Evolutionary conservation across 2,113 vertebrate genomes (phyloP).

Genomic region (Sceloporus tristichus): DNA sequence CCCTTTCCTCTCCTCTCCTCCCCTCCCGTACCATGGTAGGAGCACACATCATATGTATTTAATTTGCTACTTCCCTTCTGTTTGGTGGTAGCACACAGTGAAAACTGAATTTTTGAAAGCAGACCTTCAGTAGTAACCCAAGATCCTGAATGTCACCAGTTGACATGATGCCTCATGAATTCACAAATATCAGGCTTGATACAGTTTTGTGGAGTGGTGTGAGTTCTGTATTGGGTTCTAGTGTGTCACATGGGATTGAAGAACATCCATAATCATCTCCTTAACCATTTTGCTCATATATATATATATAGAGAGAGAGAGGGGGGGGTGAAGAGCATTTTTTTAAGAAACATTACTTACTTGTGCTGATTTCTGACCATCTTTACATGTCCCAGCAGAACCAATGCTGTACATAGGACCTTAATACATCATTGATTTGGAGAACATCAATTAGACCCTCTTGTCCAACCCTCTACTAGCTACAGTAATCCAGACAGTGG

Average conservation of each 20-base stretch:
- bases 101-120: neutral
- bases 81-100: neutral
- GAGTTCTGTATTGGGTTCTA: too few species aligned
- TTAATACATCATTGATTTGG: neutral
- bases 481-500: too few species aligned
- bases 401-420: neutral
- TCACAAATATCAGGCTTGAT: neutral
- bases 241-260: too few species aligned
- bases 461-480: neutral
- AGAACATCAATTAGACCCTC: neutral
- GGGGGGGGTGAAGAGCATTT: too few species aligned
- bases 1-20: too few species aligned
- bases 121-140: neutral
- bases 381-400: neutral
- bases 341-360: neutral
- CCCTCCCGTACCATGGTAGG: neutral
- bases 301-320: neutral
- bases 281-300: too few species aligned
- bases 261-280: too few species aligned
- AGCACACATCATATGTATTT: neutral
- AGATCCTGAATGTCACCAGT: too few species aligned
- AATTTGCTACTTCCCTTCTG: neutral
- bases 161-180: neutral
- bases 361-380: neutral
- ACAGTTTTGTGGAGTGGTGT: neutral